phyloP scores from a whole-genome alignment of 1,140 invertebrate species.

The Paracyclopina nana region DNA sequence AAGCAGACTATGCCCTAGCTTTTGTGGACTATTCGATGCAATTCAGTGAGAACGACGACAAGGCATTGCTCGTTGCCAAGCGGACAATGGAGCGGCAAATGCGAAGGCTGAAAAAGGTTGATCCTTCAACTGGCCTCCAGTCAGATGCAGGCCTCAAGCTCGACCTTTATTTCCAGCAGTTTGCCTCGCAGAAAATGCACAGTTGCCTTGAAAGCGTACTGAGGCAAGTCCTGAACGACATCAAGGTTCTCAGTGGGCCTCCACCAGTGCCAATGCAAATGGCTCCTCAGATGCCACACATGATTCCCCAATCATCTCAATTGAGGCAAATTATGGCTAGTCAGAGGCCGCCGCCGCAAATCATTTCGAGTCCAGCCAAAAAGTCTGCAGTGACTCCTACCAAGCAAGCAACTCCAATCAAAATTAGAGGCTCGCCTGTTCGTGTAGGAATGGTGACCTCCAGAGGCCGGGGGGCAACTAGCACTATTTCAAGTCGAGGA shows the following conservation, averaged over 20 bases:
- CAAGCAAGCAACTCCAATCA: too few species aligned
- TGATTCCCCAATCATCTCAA: too few species aligned
- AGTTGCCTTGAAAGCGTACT: not conserved
- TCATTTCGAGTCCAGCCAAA: too few species aligned
- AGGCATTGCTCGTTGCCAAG: conserved; percentile 3
- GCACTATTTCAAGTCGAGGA: too few species aligned
- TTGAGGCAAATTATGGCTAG: too few species aligned
- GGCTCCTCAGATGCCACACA: too few species aligned
- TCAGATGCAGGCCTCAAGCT: not conserved
- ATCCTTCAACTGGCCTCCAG: conserved; percentile 1
- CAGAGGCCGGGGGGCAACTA: too few species aligned
- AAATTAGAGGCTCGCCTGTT: too few species aligned
- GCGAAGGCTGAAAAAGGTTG: conserved; percentile 2
- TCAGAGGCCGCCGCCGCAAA: too few species aligned
- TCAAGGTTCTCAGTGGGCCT: not conserved
- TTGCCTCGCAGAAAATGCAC: not conserved
- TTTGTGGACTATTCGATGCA: conserved; percentile 7
- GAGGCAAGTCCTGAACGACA: not conserved
- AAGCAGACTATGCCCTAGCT: conserved; percentile 6
- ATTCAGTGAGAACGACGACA: not conserved
- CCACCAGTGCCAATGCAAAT: not conserved
- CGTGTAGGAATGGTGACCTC: too few species aligned
- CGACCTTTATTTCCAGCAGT: conserved; percentile 10
- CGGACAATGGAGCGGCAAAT: conserved; percentile 2
- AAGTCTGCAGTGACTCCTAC: too few species aligned